Conservation (phyloP, 2,888 invertebrate genomes). For the Emmelina monodactyla region DNA sequence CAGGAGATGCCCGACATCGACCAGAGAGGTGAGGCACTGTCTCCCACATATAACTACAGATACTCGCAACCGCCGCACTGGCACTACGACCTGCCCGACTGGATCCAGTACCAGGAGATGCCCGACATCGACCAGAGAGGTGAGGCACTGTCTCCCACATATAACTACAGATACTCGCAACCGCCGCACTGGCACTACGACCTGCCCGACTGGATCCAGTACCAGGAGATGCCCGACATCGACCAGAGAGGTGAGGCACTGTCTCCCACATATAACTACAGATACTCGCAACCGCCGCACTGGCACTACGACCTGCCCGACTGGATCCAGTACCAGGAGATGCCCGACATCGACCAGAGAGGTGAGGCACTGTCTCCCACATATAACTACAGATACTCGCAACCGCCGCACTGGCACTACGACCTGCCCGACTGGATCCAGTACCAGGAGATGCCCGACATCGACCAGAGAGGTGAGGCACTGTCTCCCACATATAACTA, state of each 20-base stretch:
- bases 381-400: too few relatives aligned
- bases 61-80: too few relatives aligned
- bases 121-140: constrained; percentile 89
- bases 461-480: too few relatives aligned
- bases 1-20: constrained; percentile 93
- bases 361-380: too few relatives aligned
- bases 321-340: constrained; percentile 95
- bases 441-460: too few relatives aligned
- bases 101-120: constrained; percentile 94
- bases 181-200: constrained; percentile 95
- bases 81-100: constrained; percentile 90
- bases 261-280: too few relatives aligned
- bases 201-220: constrained; percentile 90
- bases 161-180: too few relatives aligned
- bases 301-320: constrained; percentile 92
- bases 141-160: too few relatives aligned
- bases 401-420: too few relatives aligned
- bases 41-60: too few relatives aligned
- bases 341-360: constrained; percentile 89
- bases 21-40: constrained; percentile 79
- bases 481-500: too few relatives aligned
- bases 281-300: constrained; percentile 82
- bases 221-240: constrained; percentile 89
- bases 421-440: too few relatives aligned
- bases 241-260: constrained; percentile 84